A percentile compares a stretch with the other conserved stretches of the same genome.
These are phyloP conservation scores for Muntiacus reevesi DNA, from an alignment of 2,113 vertebrate genomes.

Conservation along the genomic window DNA sequence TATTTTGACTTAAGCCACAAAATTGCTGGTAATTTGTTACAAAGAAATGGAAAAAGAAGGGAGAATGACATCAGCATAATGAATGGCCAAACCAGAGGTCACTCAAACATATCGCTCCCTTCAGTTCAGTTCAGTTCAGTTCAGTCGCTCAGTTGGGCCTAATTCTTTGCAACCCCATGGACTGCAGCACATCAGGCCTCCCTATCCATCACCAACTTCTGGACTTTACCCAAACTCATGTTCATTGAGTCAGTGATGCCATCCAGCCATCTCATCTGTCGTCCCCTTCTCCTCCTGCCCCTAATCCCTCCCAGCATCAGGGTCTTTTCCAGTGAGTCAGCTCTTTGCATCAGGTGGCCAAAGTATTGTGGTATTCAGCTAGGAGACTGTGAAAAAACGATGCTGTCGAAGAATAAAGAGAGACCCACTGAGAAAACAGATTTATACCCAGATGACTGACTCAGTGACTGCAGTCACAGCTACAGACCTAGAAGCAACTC, in stretches of 20 bases:
- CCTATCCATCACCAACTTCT: background rate
- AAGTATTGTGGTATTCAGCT: background rate
- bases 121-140: background rate
- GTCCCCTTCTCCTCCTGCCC: background rate
- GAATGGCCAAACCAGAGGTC: background rate
- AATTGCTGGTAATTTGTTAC: background rate
- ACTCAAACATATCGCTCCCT: background rate
- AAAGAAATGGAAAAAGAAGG: background rate
- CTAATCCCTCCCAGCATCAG: background rate
- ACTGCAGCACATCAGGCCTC: background rate
- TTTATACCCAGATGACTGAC: background rate
- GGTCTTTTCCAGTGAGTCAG: background rate
- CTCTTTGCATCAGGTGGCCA: background rate
- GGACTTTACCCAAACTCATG: background rate
- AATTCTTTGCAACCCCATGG: background rate
- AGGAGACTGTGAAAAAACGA: background rate
- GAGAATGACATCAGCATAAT: background rate
- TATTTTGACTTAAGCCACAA: background rate
- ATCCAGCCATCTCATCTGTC: background rate
- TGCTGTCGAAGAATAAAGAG: background rate
- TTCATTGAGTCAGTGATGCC: background rate
- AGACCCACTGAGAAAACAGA: background rate
- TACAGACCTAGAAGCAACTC: background rate
- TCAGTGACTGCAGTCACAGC: background rate
- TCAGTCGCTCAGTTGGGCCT: fast-evolving